A percentile compares a stretch with the other conserved stretches of the same genome.
These are phyloP conservation scores for Cremastinae sp. DNA, from an alignment of 2,888 invertebrate species.

Conservation along the genomic window DNA sequence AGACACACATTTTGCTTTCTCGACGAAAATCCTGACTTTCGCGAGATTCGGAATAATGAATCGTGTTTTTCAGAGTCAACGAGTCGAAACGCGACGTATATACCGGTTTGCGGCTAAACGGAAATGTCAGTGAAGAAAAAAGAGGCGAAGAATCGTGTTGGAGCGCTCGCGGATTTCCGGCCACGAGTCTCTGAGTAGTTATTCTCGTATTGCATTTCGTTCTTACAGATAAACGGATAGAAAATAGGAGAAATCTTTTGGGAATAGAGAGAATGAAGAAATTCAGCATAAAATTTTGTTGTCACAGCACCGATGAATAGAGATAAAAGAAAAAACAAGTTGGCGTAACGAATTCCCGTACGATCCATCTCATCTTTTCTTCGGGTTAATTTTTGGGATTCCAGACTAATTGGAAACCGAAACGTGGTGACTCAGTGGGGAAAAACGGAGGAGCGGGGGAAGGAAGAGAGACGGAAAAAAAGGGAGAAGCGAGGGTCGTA, in stretches of 20 bases:
- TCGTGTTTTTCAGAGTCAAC: conserved; percentile 1
- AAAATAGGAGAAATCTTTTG: no score
- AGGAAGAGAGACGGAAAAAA: not conserved
- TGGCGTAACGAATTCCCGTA: no score
- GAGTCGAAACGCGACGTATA: conserved; percentile 17
- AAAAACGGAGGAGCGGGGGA: not conserved
- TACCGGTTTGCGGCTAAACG: conserved; percentile 38
- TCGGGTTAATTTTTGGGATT: not conserved
- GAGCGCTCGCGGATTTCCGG: conserved; percentile 60
- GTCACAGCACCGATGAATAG: not conserved
- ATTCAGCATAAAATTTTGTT: not conserved
- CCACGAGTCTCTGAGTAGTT: not conserved
- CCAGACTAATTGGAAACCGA: not conserved
- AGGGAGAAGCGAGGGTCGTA: conserved; percentile 61
- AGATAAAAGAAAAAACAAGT: no score
- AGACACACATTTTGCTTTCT: no score
- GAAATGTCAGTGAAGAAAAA: conserved; percentile 50
- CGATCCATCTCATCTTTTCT: no score
- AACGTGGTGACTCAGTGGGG: not conserved
- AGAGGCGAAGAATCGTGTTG: conserved; percentile 25
- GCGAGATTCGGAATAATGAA: conserved; percentile 13
- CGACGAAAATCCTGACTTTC: conserved; percentile 33
- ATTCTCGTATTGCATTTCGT: not conserved
- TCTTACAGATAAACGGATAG: no score
- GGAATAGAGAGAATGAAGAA: not conserved